Conservation (phyloP, 2,113 vertebrate genomes). For the Corvus hawaiiensis region DNA sequence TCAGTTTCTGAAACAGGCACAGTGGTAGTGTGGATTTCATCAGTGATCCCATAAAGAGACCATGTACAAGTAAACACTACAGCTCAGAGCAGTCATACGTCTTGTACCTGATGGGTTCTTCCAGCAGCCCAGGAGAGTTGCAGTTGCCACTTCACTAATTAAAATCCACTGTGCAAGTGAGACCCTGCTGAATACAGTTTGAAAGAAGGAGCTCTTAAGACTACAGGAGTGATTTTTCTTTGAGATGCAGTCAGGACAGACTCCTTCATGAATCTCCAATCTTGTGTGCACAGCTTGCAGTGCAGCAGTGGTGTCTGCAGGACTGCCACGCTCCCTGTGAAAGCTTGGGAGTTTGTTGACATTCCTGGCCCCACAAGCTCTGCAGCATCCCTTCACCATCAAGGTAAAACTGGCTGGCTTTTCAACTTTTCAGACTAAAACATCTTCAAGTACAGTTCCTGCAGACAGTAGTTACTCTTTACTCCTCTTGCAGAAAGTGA, state of each 20-base stretch:
- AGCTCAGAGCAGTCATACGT: neutral
- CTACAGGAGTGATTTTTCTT: neutral
- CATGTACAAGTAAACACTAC: accelerated
- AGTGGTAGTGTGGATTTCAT: neutral
- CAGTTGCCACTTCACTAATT: neutral
- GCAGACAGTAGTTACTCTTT: neutral
- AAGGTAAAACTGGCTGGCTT: neutral
- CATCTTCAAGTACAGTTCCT: neutral
- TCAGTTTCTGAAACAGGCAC: neutral
- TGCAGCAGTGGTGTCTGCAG: neutral
- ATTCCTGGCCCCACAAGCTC: neutral
- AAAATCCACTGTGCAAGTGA: neutral
- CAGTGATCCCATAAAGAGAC: neutral
- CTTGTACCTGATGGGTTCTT: neutral
- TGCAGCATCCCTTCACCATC: neutral
- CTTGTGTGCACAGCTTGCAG: accelerated
- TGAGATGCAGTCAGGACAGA: neutral
- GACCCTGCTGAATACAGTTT: neutral
- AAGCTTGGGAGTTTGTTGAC: neutral
- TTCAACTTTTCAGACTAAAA: neutral
- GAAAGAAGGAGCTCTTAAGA: neutral
- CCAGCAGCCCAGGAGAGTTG: neutral
- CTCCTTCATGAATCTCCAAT: neutral
- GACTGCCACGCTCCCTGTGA: neutral
- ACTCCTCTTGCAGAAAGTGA: neutral